Evolutionary conservation across 2,888 invertebrate species (phyloP), one percentile per base, ranked within the genome.

Genomic region (Argynnis bischoffii): DNA sequence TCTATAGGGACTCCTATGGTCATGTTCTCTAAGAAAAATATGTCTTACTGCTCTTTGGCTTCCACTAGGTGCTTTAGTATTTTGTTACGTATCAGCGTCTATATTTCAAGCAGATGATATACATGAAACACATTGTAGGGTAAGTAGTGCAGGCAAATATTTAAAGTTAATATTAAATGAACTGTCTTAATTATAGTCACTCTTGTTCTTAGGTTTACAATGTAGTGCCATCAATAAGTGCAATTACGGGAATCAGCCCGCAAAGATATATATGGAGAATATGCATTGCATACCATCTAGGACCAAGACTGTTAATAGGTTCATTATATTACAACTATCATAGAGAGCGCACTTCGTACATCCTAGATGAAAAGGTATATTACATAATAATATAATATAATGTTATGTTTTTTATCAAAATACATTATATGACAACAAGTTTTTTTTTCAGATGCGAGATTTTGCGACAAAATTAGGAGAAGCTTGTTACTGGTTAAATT

Each of bases 71-170:
- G 96, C 97, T 80, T 94, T 98, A 83, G 93, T 97, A 82, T 94
- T 96, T 87, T 98, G 98, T 93, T 97, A 98, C 88, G 93, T 97
- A 84, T 96, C 97, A 76, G 98, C 98, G 73, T 96, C 97, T 85
- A 95, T 98, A 85, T 98, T 97, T 92, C 97, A 98, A 92, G 95
- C 95, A 90, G 97, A 98, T 92, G 97, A 98, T 89, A 97, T 98
- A 82, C 98, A 98, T 84, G 98, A 98, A 94, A 98, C 98, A 76
- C 97, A 98, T 90, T 98, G 98, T 94, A 95, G 96, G 90, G 98
- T 98, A 93, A 95, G 96, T 94, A 41, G 35, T 55, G 26, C 71
- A 54, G n/a, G 55, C 53, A 61, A 35, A 64, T n/a, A n/a, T 6
- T 35, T 15, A 18, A 31, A 31, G 18, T 56, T 11, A 21, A 18